Conservation (phyloP, 2,888 invertebrate species). For the Orchesellides sinensis region DNA sequence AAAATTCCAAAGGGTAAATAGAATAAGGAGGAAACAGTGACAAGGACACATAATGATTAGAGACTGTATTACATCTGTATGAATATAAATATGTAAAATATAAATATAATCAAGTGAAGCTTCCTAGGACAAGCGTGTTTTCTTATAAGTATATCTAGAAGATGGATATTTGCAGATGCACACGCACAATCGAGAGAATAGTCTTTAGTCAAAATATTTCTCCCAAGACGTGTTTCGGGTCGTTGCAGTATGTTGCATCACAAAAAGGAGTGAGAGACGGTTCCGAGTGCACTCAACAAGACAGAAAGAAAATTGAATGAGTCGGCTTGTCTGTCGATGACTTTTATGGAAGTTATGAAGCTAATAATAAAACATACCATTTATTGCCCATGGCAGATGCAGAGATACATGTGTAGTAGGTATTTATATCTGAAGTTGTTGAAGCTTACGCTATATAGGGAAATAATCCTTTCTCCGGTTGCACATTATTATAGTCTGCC, state of each 20-base stretch:
- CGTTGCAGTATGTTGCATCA: slow-evolving; percentile 45
- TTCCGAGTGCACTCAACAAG: slow-evolving; percentile 33
- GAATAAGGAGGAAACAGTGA: neutral
- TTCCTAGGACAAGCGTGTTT: too few relatives aligned
- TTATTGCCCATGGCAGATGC: slow-evolving; percentile 43
- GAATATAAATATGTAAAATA: neutral
- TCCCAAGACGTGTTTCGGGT: slow-evolving; percentile 6
- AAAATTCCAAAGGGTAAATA: slow-evolving; percentile 29
- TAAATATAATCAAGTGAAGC: too few relatives aligned
- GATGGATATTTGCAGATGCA: too few relatives aligned
- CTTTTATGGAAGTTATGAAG: slow-evolving; percentile 62
- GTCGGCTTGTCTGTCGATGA: slow-evolving; percentile 46
- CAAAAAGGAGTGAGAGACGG: neutral
- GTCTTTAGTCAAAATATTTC: slow-evolving; percentile 26
- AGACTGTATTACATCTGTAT: neutral
- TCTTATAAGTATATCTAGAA: too few relatives aligned
- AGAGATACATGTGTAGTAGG: neutral
- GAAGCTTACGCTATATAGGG: too few relatives aligned
- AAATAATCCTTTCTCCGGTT: too few relatives aligned
- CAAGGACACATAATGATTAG: neutral
- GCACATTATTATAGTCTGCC: too few relatives aligned
- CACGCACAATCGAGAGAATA: neutral
- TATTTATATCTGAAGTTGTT: too few relatives aligned
- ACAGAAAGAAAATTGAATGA: slow-evolving; percentile 38
- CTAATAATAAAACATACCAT: slow-evolving; percentile 51